These are phyloP conservation scores for Intellagama lesueurii DNA, from an alignment of 2,797 vertebrate species.

Conservation along the genomic window DNA sequence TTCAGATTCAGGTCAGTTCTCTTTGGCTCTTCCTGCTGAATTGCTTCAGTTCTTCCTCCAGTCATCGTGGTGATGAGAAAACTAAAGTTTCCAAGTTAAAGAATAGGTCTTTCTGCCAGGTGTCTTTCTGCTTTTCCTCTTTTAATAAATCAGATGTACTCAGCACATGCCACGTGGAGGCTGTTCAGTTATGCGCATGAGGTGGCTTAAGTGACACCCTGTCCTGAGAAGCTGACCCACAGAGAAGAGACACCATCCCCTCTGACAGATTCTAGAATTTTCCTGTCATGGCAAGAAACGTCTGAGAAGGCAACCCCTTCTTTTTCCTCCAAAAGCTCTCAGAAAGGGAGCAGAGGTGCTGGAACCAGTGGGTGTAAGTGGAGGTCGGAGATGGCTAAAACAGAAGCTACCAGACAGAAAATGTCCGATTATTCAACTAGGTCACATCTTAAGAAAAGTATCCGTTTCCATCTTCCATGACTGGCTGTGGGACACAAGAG, in stretches of 20 bases:
- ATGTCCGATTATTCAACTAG: conserved; percentile 11
- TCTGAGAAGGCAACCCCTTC: conserved; percentile 32
- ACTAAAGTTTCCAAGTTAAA: background rate
- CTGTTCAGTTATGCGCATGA: conserved; percentile 62
- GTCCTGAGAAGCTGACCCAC: conserved; percentile 59
- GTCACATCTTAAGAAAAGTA: background rate
- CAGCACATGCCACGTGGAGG: conserved; percentile 12
- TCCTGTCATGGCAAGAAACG: background rate
- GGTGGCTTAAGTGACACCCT: conserved; percentile 25
- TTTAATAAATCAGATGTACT: background rate
- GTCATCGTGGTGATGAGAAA: background rate
- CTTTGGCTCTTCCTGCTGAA: conserved; percentile 32
- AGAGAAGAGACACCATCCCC: conserved; percentile 39
- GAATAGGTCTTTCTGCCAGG: background rate
- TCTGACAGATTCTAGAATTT: conserved; percentile 49
- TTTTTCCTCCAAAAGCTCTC: conserved; percentile 18
- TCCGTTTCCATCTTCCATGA: background rate
- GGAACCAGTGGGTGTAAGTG: background rate
- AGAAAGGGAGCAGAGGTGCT: background rate
- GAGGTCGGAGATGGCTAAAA: background rate
- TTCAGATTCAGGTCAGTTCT: background rate
- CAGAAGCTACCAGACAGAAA: conserved; percentile 30
- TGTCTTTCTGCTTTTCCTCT: background rate
- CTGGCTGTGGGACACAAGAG: background rate
- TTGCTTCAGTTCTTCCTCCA: background rate